These are phyloP conservation scores for Alauda arvensis DNA, from an alignment of 2,797 vertebrate species.

Conservation along the genomic window DNA sequence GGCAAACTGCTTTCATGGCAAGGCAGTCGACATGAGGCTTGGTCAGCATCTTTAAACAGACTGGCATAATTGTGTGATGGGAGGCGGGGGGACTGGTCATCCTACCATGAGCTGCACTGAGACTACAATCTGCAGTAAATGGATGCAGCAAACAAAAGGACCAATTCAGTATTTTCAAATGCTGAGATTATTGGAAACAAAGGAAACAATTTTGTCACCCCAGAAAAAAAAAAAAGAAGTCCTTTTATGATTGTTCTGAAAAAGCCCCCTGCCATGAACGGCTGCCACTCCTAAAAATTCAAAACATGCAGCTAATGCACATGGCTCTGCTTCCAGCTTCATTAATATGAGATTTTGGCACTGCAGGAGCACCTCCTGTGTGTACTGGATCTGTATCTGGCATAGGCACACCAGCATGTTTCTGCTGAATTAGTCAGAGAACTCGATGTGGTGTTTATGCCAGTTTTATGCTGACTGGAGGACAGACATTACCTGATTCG, in stretches of 20 bases:
- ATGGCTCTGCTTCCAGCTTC: constrained; percentile 27
- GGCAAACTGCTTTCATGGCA: constrained; percentile 1
- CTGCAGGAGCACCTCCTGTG: constrained; percentile 25
- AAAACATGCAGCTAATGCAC: constrained; percentile 12
- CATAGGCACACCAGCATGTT: constrained; percentile 19
- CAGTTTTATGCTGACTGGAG: constrained; percentile 27
- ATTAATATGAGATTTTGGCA: constrained; percentile 46
- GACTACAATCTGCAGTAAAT: background rate
- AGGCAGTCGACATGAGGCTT: background rate
- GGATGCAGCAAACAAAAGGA: constrained; percentile 24
- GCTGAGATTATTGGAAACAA: constrained; percentile 39
- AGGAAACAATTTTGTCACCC: constrained; percentile 2
- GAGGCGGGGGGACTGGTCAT: background rate
- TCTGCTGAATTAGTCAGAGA: constrained; percentile 35
- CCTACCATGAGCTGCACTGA: background rate
- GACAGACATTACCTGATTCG: background rate
- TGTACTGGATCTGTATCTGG: background rate
- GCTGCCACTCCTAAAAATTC: constrained; percentile 34
- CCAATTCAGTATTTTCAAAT: constrained; percentile 30
- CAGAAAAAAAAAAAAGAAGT: background rate
- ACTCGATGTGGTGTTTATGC: background rate
- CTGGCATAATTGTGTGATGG: background rate
- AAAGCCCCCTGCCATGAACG: constrained; percentile 4
- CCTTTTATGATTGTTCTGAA: constrained; percentile 27
- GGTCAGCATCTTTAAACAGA: background rate